These are phyloP conservation scores for Drosophila mojavensis DNA, from an alignment of 1,140 invertebrate species.

Conservation along the genomic window DNA sequence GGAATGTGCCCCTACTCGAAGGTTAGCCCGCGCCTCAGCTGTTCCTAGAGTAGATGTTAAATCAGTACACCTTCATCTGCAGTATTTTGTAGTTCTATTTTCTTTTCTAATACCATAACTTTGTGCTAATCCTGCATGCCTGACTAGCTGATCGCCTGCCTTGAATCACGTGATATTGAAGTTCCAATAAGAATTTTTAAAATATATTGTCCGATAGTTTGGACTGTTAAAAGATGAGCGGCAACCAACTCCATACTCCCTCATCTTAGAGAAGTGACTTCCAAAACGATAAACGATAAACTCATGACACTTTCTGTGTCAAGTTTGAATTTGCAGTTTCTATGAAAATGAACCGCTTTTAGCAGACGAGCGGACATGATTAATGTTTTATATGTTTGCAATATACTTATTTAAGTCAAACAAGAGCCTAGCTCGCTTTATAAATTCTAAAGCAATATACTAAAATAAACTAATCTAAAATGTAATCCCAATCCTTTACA, in stretches of 20 bases:
- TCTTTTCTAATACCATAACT: too few relatives aligned
- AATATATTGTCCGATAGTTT: neutral
- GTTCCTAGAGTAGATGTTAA: neutral
- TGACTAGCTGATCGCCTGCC: too few relatives aligned
- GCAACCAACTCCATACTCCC: too few relatives aligned
- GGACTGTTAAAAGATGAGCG: neutral
- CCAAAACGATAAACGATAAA: too few relatives aligned
- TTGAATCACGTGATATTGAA: neutral
- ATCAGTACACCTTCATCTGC: neutral
- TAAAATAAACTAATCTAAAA: neutral
- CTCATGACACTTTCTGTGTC: too few relatives aligned
- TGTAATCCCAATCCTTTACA: conserved; percentile 67
- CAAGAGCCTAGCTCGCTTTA: too few relatives aligned
- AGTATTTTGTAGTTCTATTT: neutral
- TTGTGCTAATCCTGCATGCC: too few relatives aligned
- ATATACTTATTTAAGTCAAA: too few relatives aligned
- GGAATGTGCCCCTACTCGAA: conserved; percentile 83
- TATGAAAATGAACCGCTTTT: neutral
- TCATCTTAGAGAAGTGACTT: too few relatives aligned
- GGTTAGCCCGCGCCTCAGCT: conserved; percentile 59
- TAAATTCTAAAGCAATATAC: neutral
- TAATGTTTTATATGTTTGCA: too few relatives aligned
- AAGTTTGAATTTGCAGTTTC: too few relatives aligned
- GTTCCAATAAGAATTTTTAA: neutral
- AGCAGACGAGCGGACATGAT: neutral